Base-by-base conservation (phyloP, 2,113 vertebrate species). In the Pao palembangensis region DNA sequence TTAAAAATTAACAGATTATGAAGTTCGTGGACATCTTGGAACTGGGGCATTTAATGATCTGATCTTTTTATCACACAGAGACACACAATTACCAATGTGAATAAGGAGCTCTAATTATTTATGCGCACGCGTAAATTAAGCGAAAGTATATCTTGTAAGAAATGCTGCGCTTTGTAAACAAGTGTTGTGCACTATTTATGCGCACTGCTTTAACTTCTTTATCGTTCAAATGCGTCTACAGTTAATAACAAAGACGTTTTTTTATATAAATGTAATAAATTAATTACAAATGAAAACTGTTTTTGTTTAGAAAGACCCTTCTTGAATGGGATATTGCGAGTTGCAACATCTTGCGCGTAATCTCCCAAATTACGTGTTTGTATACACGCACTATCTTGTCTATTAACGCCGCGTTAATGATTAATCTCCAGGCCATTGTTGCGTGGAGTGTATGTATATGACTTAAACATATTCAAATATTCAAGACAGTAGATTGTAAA, bases 381-480 rank as follows among this genome's bases (percentile, higher is more conserved):
- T 13, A 20, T 14, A 0, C 20, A 51, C 47, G 18, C 18, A 10
- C 16, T 10, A 49, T 18, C 18, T 11, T 49, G 7, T 18, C 47
- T 23, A 8, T 52, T 25, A 7, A 28, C 51, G 11, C 1, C 47
- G 10, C n/a, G 4, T 10, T 20, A n/a, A 18, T 49, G 47, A 19
- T 49, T 41, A n/a, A 51, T 21, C 18, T 16, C 17, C 15, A 38
- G 23, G 21, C 31, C 18, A 34, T 12, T 5, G 34, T 16, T 57
- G 44, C 13, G 31, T 58, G 51, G n/a, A 55, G 54, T 41, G 12
- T 21, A 20, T 67, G 61, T 65, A 46, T 21, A 8, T 48, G 25
- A 25, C 62, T 51, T 44, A 63, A 34, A 58, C 23, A 43, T 16
- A 25, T 55, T 59, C 8, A 12, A 8, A 61, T 54, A 17, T 76